A percentile compares a stretch with the other conserved stretches of the same genome.
These are phyloP conservation scores for Zoanthus sociatus DNA, from an alignment of 92 coral and sea anemone species.

Conservation along the genomic window DNA sequence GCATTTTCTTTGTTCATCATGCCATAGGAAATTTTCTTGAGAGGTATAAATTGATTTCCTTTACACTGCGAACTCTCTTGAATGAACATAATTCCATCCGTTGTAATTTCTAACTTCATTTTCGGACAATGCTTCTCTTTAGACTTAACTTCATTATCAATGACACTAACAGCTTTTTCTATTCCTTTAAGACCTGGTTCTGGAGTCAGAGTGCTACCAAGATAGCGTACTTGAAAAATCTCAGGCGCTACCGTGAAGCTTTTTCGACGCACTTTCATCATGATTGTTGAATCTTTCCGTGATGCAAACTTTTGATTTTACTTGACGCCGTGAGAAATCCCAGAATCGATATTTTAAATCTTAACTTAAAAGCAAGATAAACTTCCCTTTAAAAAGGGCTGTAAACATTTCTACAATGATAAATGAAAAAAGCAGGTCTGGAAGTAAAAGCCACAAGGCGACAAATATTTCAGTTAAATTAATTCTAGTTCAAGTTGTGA, in stretches of 20 bases:
- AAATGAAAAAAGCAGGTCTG: not conserved
- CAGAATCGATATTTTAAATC: not conserved
- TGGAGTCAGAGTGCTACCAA: slow-evolving; percentile 75
- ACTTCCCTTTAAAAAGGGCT: not conserved
- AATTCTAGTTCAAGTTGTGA: slow-evolving; percentile 4
- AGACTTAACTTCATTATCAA: slow-evolving; percentile 71
- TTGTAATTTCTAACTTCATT: slow-evolving; percentile 72
- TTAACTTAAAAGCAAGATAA: not conserved
- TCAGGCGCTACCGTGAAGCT: slow-evolving; percentile 71
- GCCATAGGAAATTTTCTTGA: slow-evolving; percentile 86
- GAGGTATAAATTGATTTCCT: slow-evolving; percentile 66
- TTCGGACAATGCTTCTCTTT: slow-evolving; percentile 83
- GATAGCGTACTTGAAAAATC: slow-evolving; percentile 84
- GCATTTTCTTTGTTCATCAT: slow-evolving; percentile 73
- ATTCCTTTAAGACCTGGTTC: slow-evolving; percentile 87
- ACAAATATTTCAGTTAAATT: not conserved
- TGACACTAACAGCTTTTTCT: slow-evolving; percentile 75
- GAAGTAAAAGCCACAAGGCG: not conserved
- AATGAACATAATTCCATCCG: slow-evolving; percentile 78
- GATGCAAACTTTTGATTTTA: not conserved
- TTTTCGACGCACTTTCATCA: slow-evolving; percentile 85
- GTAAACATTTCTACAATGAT: not conserved
- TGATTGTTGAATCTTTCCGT: slow-evolving; percentile 6
- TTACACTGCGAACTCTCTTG: slow-evolving; percentile 52
- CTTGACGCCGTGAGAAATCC: not conserved